Evolutionary conservation across 2,113 vertebrate species (phyloP).

Genomic region (Seriola aureovittata): DNA sequence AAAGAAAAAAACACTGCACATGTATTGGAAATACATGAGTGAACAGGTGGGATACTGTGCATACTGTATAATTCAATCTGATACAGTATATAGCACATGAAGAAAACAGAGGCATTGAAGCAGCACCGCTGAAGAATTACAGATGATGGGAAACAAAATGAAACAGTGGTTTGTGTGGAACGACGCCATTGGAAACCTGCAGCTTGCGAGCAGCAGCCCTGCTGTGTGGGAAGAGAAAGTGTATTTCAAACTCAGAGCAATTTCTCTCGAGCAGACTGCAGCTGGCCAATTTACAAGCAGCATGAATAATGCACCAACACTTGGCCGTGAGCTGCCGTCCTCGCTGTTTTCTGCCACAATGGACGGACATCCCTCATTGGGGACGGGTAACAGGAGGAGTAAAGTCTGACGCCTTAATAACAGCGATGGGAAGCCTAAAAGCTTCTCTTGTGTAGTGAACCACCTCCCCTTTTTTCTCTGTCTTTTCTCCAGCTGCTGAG

Average conservation of each 20-base stretch:
- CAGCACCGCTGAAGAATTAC: constrained; percentile 39
- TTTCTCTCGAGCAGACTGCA: constrained; percentile 70
- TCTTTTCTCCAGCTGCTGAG: constrained; percentile 2
- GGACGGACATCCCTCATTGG: constrained; percentile 47
- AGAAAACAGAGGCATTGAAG: constrained; percentile 43
- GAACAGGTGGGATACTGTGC: constrained; percentile 62
- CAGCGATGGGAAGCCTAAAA: neutral
- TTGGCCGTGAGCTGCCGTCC: constrained; percentile 49
- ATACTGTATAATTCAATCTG: constrained; percentile 60
- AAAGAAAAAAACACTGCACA: constrained; percentile 21
- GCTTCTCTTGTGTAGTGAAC: neutral
- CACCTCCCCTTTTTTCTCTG: neutral
- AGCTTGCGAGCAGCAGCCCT: constrained; percentile 28
- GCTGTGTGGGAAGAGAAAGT: constrained; percentile 62
- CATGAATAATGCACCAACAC: constrained; percentile 78
- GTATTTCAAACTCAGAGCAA: constrained; percentile 58
- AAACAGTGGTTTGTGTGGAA: constrained; percentile 53
- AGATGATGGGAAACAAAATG: constrained; percentile 67
- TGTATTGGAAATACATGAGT: constrained; percentile 61
- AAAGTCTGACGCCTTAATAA: constrained; percentile 39
- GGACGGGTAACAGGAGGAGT: constrained; percentile 25
- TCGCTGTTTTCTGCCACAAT: constrained; percentile 39
- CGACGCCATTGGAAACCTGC: constrained; percentile 47
- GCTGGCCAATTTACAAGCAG: constrained; percentile 79
- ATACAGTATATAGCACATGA: constrained; percentile 18